Base-by-base conservation (phyloP, 2,888 invertebrate species). In the Nemapogon koenigi region DNA sequence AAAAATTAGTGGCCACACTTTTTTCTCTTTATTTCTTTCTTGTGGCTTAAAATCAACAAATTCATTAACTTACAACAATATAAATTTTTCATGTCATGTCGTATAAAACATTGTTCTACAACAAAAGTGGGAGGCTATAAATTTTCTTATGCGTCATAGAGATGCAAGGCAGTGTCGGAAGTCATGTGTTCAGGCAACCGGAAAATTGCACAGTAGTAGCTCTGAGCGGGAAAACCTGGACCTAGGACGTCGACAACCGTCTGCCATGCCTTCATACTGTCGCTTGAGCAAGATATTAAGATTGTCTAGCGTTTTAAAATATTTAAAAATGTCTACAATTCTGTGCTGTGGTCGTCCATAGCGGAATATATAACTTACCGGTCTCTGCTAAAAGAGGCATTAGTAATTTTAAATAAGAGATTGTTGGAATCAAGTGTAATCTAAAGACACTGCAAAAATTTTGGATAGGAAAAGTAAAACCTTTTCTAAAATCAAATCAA, bases 121-220 rank as follows among this genome's bases (percentile, higher is more conserved):
- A 14, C 13, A 19, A 33, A 19, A 19, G 10, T 13, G 16, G n/a
- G 10, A 11, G 33, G 19, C 11, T 32, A 43, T 43, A 43, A 43
- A 43, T 43, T 41, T 37, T 30, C 17, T n/a, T 16, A 32, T 16
- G 37, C 38, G 32, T 40, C 42, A 40, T 39, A 42, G 33, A 35
- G 30, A 31, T 19, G 37, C 37, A 18, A 13, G 27, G 25, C 32
- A 26, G 29, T 28, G 22, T 37, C 31, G 33, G 22, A 38, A 38
- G 26, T 31, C 38, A 22, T 25, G 33, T 33, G 31, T 18, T 18
- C 40, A 28, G 38, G 38, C 36, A 29, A 40, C 22, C 36, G 41
- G 43, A 41, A 43, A 43, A 43, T 43, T 43, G 43, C 43, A 38
- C 19, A 19, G 33, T 19, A 19, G 19, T 19, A 19, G 14, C 19